These are phyloP conservation scores for Stomatorhinus ivindoensis DNA, from an alignment of 2,113 vertebrate species.

Conservation along the genomic window DNA sequence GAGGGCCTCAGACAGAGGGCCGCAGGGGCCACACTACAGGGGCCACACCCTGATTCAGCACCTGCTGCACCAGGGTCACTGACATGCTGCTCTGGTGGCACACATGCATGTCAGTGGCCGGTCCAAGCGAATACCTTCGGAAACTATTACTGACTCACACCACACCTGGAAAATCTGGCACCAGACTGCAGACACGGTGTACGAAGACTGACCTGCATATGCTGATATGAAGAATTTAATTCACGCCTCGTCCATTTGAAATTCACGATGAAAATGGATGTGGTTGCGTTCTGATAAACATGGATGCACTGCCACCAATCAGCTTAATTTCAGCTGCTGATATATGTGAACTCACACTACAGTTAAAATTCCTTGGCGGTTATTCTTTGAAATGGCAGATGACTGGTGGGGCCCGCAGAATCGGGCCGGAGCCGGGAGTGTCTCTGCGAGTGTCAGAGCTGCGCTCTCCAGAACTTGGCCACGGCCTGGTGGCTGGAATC, in stretches of 20 bases:
- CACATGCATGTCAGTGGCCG: background rate
- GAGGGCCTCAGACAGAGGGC: background rate
- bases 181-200: background rate
- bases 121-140: background rate
- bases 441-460: background rate
- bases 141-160: background rate
- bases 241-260: background rate
- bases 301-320: background rate
- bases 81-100: background rate
- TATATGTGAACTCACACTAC: background rate
- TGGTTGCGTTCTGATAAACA: background rate
- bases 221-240: background rate
- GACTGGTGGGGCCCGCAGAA: background rate
- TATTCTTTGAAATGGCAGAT: background rate
- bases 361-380: background rate
- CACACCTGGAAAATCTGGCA: background rate
- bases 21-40: background rate
- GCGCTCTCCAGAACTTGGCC: background rate
- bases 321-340: background rate
- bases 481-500: background rate
- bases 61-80: background rate
- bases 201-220: background rate
- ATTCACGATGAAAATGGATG: background rate
- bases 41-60: background rate
- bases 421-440: background rate